Evolutionary conservation across 2,797 vertebrate genomes (phyloP).

Genomic region (Myripristis jacobus): DNA sequence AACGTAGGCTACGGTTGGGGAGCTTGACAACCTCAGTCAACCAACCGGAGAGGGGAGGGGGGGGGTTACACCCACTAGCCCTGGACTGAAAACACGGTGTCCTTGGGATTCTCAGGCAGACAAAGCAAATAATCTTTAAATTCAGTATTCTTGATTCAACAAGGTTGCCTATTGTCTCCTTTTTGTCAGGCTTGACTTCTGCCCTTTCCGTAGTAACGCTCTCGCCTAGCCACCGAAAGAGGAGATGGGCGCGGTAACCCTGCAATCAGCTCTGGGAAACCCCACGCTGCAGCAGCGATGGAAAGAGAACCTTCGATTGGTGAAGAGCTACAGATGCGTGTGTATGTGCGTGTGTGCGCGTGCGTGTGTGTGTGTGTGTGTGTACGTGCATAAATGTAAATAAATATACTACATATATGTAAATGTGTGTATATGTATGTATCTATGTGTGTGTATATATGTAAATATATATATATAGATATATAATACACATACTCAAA

Average conservation of each 20-base stretch:
- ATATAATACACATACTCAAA: too few species aligned
- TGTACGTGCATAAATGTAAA: too few species aligned
- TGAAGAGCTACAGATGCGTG: constrained; percentile 5
- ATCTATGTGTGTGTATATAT: too few species aligned
- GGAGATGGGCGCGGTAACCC: constrained; percentile 89
- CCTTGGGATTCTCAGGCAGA: constrained; percentile 33
- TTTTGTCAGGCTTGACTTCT: constrained; percentile 65
- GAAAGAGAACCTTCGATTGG: constrained; percentile 12
- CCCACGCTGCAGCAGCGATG: constrained; percentile 79
- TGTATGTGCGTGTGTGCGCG: too few species aligned
- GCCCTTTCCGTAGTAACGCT: constrained; percentile 64
- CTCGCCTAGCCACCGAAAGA: constrained; percentile 82
- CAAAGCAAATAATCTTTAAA: constrained; percentile 48
- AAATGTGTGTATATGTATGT: too few species aligned
- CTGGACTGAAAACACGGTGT: constrained; percentile 46
- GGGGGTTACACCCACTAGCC: constrained; percentile 77
- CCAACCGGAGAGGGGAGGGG: constrained; percentile 71
- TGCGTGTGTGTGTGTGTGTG: too few species aligned
- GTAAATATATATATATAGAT: too few species aligned
- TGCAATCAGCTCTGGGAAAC: constrained; percentile 86
- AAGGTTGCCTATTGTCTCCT: constrained; percentile 51
- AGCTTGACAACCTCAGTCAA: constrained; percentile 75
- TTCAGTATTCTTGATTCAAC: constrained; percentile 41
- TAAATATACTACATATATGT: too few species aligned
- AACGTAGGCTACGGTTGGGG: constrained; percentile 76